Evolutionary conservation across 2,797 vertebrate genomes (phyloP), one percentile per base, ranked within the genome.

Genomic region (Tolypeutes matacus): DNA sequence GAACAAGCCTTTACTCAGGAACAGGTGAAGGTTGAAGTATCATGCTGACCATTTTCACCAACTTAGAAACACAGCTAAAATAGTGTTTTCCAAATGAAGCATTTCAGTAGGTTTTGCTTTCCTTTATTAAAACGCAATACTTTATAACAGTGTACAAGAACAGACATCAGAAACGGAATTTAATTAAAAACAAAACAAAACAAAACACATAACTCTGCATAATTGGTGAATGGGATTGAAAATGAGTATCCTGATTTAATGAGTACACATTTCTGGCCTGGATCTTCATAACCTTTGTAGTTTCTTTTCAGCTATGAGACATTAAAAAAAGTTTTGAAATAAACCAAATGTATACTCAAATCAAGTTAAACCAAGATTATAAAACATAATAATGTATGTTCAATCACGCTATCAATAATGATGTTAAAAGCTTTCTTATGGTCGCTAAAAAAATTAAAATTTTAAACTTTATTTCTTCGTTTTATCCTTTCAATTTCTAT

Each of bases 251-350:
- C 51, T 3, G 9, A 85, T 60, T 85, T 77, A 80, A 12, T 80
- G 58, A 88, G 21, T 77, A 49, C 20, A 83, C 14, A 85, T 86
- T 73, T 65, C 36, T 7, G 34, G 69, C 53, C 72, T 88, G 23
- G 49, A 78, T 81, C 86, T 95, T 51, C 1, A 67, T 78, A 87
- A 67, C 49, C 17, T 6, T 36, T 36, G 0, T 76, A 10, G 82
- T 53, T 75, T 91, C 53, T 89, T 42, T 83, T 84, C 21, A 84
- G 65, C 72, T 73, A 11, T 7, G 23, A 84, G 39, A 88, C 18
- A 83, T n/a, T 67, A 93, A 93, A 85, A 73, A 51, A 51, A 91
- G 21, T 85, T 86, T 77, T 84, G 31, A 84, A 92, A 78, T 51
- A 67, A 92, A 80, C 25, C 53, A 89, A 62, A 90, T 4, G 58